phyloP scores from a whole-genome alignment of 2,113 vertebrate genomes.

The Grus americana region DNA sequence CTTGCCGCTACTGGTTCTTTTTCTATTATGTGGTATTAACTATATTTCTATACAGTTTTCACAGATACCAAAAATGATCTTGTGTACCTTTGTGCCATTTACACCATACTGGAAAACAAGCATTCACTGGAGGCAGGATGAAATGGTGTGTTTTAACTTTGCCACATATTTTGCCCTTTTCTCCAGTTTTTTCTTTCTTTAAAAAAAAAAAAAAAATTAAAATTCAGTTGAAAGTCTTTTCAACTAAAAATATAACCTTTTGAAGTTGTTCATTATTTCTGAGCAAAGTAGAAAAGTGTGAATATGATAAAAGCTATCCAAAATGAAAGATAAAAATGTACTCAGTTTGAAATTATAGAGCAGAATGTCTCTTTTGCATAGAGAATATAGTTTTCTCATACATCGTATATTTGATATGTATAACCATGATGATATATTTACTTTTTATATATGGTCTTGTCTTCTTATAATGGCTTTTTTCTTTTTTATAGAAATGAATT shows the following conservation, averaged over 20 bases:
- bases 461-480: not conserved
- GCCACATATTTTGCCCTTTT: not conserved
- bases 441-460: not conserved
- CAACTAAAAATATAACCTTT: constrained; percentile 43
- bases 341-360: constrained; percentile 9
- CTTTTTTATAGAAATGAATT: not conserved
- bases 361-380: constrained; percentile 17
- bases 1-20: not conserved
- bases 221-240: constrained; percentile 29
- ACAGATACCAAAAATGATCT: not conserved
- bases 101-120: not conserved
- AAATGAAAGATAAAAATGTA: constrained; percentile 35
- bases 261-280: constrained; percentile 27
- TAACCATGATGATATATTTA: constrained; percentile 18
- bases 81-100: not conserved
- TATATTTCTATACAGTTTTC: not conserved
- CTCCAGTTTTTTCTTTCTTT: not conserved
- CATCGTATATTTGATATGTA: not conserved
- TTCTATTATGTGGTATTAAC: not conserved
- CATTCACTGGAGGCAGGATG: not conserved
- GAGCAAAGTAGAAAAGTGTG: not conserved
- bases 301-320: constrained; percentile 31
- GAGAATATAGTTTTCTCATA: not conserved
- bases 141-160: not conserved
- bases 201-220: not conserved